Evolutionary conservation across 1,140 invertebrate genomes (phyloP).

Genomic region (Drosophila elegans): DNA sequence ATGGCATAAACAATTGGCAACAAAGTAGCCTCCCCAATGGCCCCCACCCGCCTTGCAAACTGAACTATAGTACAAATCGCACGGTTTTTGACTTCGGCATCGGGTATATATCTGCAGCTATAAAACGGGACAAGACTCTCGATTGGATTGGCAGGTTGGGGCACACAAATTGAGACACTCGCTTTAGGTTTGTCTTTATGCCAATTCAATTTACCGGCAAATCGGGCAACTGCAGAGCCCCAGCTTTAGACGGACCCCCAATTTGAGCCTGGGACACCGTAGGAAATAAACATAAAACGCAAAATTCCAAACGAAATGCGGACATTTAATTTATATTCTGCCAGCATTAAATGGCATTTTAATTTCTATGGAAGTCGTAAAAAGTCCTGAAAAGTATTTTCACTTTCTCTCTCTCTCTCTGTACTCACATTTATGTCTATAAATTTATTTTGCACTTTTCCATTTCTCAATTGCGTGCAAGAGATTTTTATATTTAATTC

Average conservation of each 20-base stretch:
- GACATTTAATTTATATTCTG: conserved; percentile 57
- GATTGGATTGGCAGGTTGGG: conserved; percentile 2
- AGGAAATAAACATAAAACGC: conserved; percentile 53
- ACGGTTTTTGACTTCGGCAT: conserved; percentile 41
- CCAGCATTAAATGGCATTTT: conserved; percentile 58
- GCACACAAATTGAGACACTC: conserved; percentile 41
- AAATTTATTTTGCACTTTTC: conserved; percentile 59
- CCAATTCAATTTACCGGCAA: conserved; percentile 63
- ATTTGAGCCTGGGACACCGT: conserved; percentile 9
- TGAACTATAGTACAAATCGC: conserved; percentile 43
- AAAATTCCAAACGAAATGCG: conserved; percentile 20
- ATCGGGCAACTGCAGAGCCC: conserved; percentile 7
- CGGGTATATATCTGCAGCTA: conserved; percentile 30
- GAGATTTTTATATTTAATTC: conserved; percentile 82
- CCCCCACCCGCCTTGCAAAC: background rate
- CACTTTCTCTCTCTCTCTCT: background rate
- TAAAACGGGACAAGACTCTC: conserved; percentile 39
- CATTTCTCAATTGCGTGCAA: conserved; percentile 59
- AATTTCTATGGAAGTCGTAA: conserved; percentile 63
- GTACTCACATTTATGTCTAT: conserved; percentile 57
- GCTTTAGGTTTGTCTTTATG: conserved; percentile 48
- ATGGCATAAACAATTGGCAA: conserved; percentile 64
- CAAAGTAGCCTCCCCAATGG: conserved; percentile 8
- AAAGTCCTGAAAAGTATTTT: conserved; percentile 33
- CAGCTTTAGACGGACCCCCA: background rate